Conservation (phyloP, 2,888 invertebrate species). For the Netelia fuscicornis region DNA sequence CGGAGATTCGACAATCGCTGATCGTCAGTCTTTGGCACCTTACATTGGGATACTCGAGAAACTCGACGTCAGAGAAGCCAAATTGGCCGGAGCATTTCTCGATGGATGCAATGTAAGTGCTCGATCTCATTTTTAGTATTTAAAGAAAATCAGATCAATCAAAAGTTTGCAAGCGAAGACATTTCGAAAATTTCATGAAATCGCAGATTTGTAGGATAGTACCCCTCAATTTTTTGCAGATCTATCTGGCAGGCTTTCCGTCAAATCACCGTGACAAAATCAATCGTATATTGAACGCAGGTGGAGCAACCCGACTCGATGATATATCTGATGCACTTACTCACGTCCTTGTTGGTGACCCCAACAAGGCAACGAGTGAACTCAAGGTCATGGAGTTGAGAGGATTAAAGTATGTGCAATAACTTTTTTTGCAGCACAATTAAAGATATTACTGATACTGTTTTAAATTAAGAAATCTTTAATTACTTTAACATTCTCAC, state of each 20-base stretch:
- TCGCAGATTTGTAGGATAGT: not conserved
- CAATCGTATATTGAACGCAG: slow-evolving; percentile 89
- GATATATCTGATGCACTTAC: slow-evolving; percentile 91
- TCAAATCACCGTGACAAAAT: slow-evolving; percentile 88
- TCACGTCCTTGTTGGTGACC: slow-evolving; percentile 91
- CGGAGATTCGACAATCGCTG: not conserved
- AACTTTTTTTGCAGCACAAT: not conserved
- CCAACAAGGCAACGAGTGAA: slow-evolving; percentile 84
- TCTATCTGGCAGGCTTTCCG: slow-evolving; percentile 90
- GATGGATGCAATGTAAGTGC: slow-evolving; percentile 94
- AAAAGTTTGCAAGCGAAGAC: too few species aligned
- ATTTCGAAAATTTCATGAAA: not conserved
- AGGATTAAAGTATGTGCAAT: slow-evolving; percentile 75
- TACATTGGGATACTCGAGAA: slow-evolving; percentile 74
- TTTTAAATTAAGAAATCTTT: not conserved
- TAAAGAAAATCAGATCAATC: not conserved
- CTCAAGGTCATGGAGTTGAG: slow-evolving; percentile 82
- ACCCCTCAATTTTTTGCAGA: slow-evolving; percentile 83
- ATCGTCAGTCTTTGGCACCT: slow-evolving; percentile 62
- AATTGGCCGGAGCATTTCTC: slow-evolving; percentile 92
- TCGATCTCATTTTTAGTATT: not conserved
- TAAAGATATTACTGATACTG: slow-evolving; percentile 40
- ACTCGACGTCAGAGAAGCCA: slow-evolving; percentile 89
- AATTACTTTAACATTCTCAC: not conserved
- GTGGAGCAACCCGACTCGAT: slow-evolving; percentile 94